Base-by-base conservation (phyloP, 2,888 invertebrate genomes). In the Drosophila glabriapex region DNA sequence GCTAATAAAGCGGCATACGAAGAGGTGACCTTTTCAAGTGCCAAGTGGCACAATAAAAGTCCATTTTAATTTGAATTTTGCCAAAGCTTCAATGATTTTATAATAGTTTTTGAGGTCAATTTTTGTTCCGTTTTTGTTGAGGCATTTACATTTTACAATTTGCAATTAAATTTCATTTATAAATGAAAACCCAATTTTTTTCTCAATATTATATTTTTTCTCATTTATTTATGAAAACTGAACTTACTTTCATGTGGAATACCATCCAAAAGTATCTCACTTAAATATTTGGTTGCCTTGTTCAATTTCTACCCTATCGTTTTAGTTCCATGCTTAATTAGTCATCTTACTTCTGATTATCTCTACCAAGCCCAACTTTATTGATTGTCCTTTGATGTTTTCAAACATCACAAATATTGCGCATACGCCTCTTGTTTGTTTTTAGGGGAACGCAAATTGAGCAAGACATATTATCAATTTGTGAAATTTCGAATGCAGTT, bases 401-500 rank as follows among this genome's bases (percentile, higher is more conserved):
- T 31, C 31, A 31, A 31, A 9, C 9, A 31, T 31, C 33, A 35
- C 9, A 41, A 68, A 67, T 66, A 63, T 76, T 68, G 46, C 65
- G 54, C 61, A 81, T 73, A 80, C 73, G 60, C 67, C 55, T 0
- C 55, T 58, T 74, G 52, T 64, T 52, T 55, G 14, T 12, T 22
- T 29, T 25, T 22, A 4, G 28, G 19, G 22, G n/a, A n/a, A 19
- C n/a, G 62, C 53, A 73, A 73, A 73, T 81, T 70, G 67, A 39
- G 65, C 78, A 73, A 63, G 49, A 59, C 49, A 69, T 75, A 28
- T 60, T 55, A 43, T 68, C 31, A 71, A 79, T 76, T 82, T 76
- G 67, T 63, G 63, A 73, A 70, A 66, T 78, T 70, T 81, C 46
- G 54, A 77, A 67, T 69, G 79, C 71, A 68, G 53, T 46, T 43